Evolutionary conservation across 2,888 invertebrate genomes (phyloP).

Genomic region (Mythimna lalbum): DNA sequence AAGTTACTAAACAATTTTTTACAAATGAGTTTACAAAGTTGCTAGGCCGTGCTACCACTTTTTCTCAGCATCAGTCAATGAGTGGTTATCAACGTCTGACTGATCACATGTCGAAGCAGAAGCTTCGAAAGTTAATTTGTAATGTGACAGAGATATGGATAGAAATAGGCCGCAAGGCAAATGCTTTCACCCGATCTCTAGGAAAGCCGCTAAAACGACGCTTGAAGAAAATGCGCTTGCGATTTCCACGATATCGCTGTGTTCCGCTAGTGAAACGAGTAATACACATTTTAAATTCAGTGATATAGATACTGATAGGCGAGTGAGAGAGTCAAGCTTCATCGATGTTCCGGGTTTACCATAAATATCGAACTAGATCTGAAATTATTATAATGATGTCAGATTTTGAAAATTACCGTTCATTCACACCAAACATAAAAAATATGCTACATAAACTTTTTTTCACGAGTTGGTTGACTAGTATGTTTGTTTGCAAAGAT

Average conservation of each 20-base stretch:
- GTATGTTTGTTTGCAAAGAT: constrained; percentile 8
- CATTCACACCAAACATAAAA: neutral
- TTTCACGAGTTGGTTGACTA: neutral
- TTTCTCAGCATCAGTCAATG: constrained; percentile 57
- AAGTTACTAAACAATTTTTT: constrained; percentile 37
- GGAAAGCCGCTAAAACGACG: constrained; percentile 59
- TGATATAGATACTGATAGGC: constrained; percentile 28
- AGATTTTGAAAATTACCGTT: neutral
- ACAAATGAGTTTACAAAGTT: constrained; percentile 20
- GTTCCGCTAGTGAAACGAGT: constrained; percentile 56
- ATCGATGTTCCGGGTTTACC: constrained; percentile 13
- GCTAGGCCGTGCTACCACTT: constrained; percentile 42
- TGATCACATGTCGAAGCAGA: constrained; percentile 65
- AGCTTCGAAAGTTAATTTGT: constrained; percentile 78
- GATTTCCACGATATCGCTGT: constrained; percentile 56
- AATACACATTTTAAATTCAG: constrained; percentile 59
- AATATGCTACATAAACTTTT: neutral
- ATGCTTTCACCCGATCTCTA: constrained; percentile 73
- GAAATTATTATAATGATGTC: neutral
- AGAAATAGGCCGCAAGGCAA: constrained; percentile 74
- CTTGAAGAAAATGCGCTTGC: constrained; percentile 55
- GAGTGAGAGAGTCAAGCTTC: constrained; percentile 12
- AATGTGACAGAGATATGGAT: constrained; percentile 66
- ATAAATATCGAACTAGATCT: constrained; percentile 1
- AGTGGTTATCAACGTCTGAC: constrained; percentile 62